phyloP scores from a whole-genome alignment of 2,888 invertebrate genomes.

The Mayetiola destructor region DNA sequence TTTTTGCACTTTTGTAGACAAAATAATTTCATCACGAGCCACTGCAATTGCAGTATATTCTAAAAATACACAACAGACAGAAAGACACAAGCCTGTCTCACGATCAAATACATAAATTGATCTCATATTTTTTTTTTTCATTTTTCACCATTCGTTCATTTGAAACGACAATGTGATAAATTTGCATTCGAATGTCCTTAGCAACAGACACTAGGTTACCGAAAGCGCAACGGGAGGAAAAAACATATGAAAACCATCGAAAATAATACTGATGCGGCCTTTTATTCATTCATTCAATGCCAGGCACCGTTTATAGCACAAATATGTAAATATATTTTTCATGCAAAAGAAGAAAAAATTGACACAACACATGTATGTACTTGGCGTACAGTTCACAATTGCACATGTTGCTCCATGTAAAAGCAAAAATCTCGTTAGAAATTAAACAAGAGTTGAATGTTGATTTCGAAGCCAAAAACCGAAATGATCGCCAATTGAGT shows the following conservation, averaged over 20 bases:
- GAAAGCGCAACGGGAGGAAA: no score
- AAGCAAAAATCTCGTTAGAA: constrained; percentile 12
- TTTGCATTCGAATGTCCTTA: neutral
- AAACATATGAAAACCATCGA: no score
- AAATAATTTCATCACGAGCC: no score
- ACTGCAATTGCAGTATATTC: no score
- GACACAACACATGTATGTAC: no score
- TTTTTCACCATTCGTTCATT: no score
- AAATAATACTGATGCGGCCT: constrained; percentile 3
- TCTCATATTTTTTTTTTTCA: neutral
- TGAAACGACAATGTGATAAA: neutral
- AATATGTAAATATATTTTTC: constrained; percentile 10
- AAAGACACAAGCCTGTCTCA: neutral
- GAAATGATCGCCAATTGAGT: neutral
- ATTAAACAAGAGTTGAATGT: neutral
- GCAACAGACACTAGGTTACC: neutral
- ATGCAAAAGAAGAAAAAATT: neutral
- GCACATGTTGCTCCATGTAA: constrained; percentile 3
- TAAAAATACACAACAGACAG: constrained; percentile 1
- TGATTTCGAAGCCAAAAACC: neutral
- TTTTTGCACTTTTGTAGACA: no score
- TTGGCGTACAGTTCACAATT: neutral
- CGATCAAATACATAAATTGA: constrained; percentile 1
- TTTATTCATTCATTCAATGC: no score
- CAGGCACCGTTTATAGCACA: neutral